Evolutionary conservation across 2,888 invertebrate genomes (phyloP), one percentile per base, ranked within the genome.

Genomic region (Caenorhabditis uteleia): DNA sequence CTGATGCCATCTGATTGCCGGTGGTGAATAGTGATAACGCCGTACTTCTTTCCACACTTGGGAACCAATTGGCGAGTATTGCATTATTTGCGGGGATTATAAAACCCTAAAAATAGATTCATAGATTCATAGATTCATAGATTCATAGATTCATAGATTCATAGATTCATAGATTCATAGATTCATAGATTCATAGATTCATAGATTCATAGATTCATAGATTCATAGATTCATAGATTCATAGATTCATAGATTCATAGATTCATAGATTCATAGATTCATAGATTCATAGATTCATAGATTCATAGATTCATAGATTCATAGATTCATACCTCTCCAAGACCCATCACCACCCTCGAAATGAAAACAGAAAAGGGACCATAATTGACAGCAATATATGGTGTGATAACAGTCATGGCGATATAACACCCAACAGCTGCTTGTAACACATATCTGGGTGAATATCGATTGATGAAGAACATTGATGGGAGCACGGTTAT

Each of bases 1-100:
- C 68, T 21, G 62, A 56, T 50, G 68, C 70, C 59, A 72, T 55
- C 42, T 78, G 77, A 42, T 72, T 72, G 12, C 78, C 78, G 12
- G 70, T 68, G 2, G 78, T 78, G 42, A 74, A 74, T 2, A 78
- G 40, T 2, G 78, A 73, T 3, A 74, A 59, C 1, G 78, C 74
- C 0, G 70, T 74, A 49, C 73, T 69, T 25, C 73, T 49, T 36
- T 78, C 78, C 23, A 66, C 61, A n/a, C 62, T 66, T 0, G 78
- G 78, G 31, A 78, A 70, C 78, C 78, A 78, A 29, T 75, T 66
- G 20, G 75, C 62, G 16, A 77, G 70, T 14, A 78, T 68, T 16
- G 75, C 61, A 27, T 78, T 78, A 53, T 73, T 68, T 7, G 77
- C 59, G 1, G 78, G 78, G 6, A 76, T 54, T 14, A 76, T 66